A percentile compares a stretch with the other conserved stretches of the same genome.
phyloP scores from a whole-genome alignment of 2,113 vertebrate species.

The Phrynosoma blainvillii region DNA sequence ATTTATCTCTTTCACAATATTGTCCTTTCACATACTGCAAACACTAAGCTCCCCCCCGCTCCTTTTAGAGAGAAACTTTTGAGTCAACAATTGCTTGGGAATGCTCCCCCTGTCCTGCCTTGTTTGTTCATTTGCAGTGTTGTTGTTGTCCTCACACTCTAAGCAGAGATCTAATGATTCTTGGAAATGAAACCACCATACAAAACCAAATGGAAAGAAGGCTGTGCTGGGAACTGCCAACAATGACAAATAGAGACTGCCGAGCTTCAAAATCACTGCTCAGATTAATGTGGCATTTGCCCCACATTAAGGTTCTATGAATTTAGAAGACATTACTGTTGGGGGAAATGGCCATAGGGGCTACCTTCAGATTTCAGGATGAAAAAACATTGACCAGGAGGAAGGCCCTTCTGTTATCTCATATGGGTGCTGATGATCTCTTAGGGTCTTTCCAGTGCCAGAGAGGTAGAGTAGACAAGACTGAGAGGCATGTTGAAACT shows the following conservation, averaged over 20 bases:
- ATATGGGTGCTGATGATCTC: no score
- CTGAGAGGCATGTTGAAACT: no score
- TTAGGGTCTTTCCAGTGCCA: no score
- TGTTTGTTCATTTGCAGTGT: not conserved
- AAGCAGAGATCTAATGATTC: not conserved
- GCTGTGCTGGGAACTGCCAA: not conserved
- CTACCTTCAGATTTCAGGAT: no score
- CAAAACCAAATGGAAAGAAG: not conserved
- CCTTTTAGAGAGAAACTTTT: not conserved
- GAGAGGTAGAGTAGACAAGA: no score
- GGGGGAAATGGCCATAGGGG: no score
- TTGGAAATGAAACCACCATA: not conserved
- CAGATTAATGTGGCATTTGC: not conserved
- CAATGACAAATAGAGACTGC: not conserved
- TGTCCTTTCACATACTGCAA: constrained; percentile 14
- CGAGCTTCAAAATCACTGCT: not conserved
- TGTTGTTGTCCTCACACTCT: not conserved
- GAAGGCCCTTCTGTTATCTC: no score
- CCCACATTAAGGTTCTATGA: no score
- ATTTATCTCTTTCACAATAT: constrained; percentile 27
- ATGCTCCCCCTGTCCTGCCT: not conserved
- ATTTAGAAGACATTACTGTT: no score
- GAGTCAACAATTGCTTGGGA: not conserved
- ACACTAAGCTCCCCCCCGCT: not conserved
- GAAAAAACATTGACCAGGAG: no score